These are phyloP conservation scores for Pandemis heparana DNA, from an alignment of 2,888 invertebrate species.

Conservation along the genomic window DNA sequence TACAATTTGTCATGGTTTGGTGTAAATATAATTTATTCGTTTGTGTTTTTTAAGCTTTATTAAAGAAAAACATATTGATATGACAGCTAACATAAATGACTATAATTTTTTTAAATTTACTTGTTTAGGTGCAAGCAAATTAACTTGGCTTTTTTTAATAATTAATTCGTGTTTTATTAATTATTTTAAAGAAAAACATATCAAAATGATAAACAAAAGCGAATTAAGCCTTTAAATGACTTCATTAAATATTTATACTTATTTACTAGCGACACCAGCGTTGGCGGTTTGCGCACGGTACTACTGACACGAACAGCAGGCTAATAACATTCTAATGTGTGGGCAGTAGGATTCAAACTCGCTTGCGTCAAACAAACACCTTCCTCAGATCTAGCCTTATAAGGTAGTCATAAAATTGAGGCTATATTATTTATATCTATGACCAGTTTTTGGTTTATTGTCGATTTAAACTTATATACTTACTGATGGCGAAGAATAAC, in stretches of 20 bases:
- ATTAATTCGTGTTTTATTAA: no score
- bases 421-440: slow-evolving; percentile 58
- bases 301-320: slow-evolving; percentile 49
- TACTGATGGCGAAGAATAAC: slow-evolving; percentile 18
- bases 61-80: no score
- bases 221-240: slow-evolving; percentile 57
- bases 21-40: no score
- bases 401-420: slow-evolving; percentile 72
- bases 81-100: no score
- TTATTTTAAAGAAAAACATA: no score
- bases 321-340: slow-evolving; percentile 48
- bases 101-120: no score
- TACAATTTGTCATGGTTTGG: no score
- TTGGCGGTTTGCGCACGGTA: slow-evolving; percentile 73
- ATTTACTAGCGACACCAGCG: slow-evolving; percentile 67
- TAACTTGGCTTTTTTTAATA: no score
- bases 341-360: slow-evolving; percentile 41
- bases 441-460: slow-evolving; percentile 37
- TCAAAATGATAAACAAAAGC: no score
- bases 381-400: slow-evolving; percentile 61
- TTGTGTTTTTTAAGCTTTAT: no score
- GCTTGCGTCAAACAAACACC: slow-evolving; percentile 54
- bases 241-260: slow-evolving; percentile 59
- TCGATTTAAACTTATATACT: slow-evolving; percentile 12
- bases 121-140: no score